Evolutionary conservation across 2,797 vertebrate genomes (phyloP), one percentile per base, ranked within the genome.

Genomic region (Capromys pilorides): DNA sequence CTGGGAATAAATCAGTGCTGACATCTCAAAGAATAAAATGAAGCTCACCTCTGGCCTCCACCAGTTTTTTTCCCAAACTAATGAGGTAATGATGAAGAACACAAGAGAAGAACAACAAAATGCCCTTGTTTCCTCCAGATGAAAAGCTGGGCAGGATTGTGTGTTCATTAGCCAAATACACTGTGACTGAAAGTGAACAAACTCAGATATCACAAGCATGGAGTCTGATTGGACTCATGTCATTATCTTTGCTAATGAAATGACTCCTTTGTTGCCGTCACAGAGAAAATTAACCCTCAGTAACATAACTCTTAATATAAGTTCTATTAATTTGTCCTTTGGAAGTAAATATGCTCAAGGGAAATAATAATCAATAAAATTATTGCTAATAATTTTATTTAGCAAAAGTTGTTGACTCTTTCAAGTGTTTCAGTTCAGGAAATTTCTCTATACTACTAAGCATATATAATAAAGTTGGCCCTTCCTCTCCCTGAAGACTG

Each of bases 11-110:
- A 95, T 96, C 28, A 51, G 5, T 49, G 33, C 86, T 86, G 83
- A 96, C 14, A 84, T 85, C 86, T 93, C 90, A 91, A 87, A 95
- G 93, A 89, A 61, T 71, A 94, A 95, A 95, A 86, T 62, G 22
- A 85, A 93, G 51, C 57, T 96, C 93, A 95, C 91, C 93, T 94
- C 81, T 90, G 95, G 66, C 95, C 90, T 88, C 81, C 3, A 45
- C 51, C 31, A 92, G 71, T 54, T 94, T 94, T 94, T 41, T 64
- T 94, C 66, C 83, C 86, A 49, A 61, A 57, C 93, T 95, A 94
- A 97, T 71, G 80, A 95, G 81, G 64, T n/a, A 36, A 84, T 89
- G 93, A 93, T 86, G 88, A 93, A 86, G 79, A 94, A 57, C 22
- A 24, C 22, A 9, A 36, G 19, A 10, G 28, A 84, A 61, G 51